Conservation (phyloP, 2,113 vertebrate genomes). For the Noctilio leporinus region DNA sequence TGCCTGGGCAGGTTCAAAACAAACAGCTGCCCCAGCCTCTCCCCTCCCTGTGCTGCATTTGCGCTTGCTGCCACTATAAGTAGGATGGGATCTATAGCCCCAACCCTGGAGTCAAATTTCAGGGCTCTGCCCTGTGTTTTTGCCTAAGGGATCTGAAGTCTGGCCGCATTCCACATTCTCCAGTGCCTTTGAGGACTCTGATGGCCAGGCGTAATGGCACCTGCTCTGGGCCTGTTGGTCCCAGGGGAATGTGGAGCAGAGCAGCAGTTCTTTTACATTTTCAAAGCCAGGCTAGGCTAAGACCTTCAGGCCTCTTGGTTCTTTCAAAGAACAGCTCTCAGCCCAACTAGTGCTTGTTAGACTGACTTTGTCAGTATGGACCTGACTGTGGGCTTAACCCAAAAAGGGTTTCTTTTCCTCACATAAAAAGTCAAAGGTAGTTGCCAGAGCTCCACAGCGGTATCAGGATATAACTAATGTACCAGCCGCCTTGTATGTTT, state of each 20-base stretch:
- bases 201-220: neutral
- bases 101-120: neutral
- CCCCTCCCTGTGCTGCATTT: neutral
- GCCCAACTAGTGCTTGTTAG: neutral
- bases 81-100: neutral
- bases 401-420: neutral
- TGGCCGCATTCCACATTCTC: neutral
- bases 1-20: neutral
- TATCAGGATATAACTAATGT: neutral
- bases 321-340: neutral
- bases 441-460: neutral
- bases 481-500: neutral
- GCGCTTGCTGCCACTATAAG: slow-evolving; percentile 1
- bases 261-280: neutral
- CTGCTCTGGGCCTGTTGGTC: neutral
- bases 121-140: neutral
- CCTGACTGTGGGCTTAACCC: neutral
- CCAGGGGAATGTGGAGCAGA: neutral
- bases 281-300: neutral
- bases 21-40: neutral
- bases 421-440: neutral
- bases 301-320: neutral
- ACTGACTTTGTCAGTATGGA: neutral
- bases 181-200: neutral
- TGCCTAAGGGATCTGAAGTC: neutral